phyloP scores from a whole-genome alignment of 2,888 invertebrate species.

The Heteromurus nitidus region DNA sequence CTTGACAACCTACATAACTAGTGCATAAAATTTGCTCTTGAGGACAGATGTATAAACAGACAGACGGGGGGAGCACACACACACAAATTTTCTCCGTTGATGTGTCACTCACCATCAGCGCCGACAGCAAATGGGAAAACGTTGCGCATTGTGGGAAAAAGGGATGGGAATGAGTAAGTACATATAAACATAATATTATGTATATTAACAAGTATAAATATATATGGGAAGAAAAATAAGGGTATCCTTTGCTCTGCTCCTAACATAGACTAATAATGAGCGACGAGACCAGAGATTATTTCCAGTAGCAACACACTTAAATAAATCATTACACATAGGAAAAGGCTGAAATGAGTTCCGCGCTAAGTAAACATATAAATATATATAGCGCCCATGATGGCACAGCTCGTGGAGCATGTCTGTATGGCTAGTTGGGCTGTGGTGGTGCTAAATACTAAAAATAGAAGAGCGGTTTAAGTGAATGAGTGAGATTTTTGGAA shows the following conservation, averaged over 20 bases:
- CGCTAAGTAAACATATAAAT: background rate
- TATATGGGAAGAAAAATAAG: too few species aligned
- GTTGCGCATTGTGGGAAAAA: background rate
- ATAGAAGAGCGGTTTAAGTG: conserved; percentile 41
- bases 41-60: background rate
- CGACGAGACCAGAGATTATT: background rate
- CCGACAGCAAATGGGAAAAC: background rate
- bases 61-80: background rate
- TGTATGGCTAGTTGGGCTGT: background rate
- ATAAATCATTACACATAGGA: conserved; percentile 12
- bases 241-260: too few species aligned
- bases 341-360: background rate
- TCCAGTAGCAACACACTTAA: background rate
- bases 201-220: too few species aligned
- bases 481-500: conserved; percentile 56
- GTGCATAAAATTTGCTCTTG: conserved; percentile 16
- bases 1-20: background rate
- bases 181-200: too few species aligned
- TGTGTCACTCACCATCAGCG: background rate
- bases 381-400: background rate
- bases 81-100: background rate
- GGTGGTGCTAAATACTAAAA: background rate
- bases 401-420: background rate
- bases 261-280: too few species aligned
- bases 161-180: too few species aligned